These are phyloP conservation scores for Odontophorus gujanensis DNA, from an alignment of 2,113 vertebrate genomes.

Conservation along the genomic window DNA sequence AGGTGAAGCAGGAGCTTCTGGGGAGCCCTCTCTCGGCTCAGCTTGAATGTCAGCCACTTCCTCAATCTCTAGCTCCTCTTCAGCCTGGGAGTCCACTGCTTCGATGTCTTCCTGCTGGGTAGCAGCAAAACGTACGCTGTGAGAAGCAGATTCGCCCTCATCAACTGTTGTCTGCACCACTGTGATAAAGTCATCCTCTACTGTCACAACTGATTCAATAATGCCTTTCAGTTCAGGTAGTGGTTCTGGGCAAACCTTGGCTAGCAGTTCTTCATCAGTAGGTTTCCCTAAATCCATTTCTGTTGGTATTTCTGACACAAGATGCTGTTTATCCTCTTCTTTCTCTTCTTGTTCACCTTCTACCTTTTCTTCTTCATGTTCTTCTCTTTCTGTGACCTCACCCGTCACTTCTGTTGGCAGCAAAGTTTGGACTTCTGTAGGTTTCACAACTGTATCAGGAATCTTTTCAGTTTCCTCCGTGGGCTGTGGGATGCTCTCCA, in stretches of 20 bases:
- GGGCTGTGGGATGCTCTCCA: conserved; percentile 72
- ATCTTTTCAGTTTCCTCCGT: conserved; percentile 59
- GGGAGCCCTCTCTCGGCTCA: conserved; percentile 81
- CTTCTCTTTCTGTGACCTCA: conserved; percentile 17
- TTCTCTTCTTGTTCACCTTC: conserved; percentile 72
- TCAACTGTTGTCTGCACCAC: conserved; percentile 95
- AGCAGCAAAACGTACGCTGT: conserved; percentile 93
- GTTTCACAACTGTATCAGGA: conserved; percentile 35
- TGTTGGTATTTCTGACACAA: conserved; percentile 68
- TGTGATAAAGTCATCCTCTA: conserved; percentile 97
- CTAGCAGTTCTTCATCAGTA: conserved; percentile 48
- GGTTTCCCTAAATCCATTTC: conserved; percentile 62
- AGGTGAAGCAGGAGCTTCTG: conserved; percentile 81
- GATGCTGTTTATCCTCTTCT: conserved; percentile 75
- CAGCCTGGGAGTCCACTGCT: conserved; percentile 71
- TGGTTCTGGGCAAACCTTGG: conserved; percentile 60
- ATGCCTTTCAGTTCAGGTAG: conserved; percentile 81
- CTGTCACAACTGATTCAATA: conserved; percentile 95
- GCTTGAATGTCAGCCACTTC: conserved; percentile 80
- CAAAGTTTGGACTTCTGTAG: conserved; percentile 31
- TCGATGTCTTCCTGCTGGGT: conserved; percentile 79
- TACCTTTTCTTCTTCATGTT: conserved; percentile 62
- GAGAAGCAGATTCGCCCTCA: conserved; percentile 88
- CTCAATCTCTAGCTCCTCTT: conserved; percentile 72
- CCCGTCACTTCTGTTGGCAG: conserved; percentile 24